Evolutionary conservation across 1,140 invertebrate species (phyloP), one percentile per base, ranked within the genome.

Genomic region (Berghia stephanieae): DNA sequence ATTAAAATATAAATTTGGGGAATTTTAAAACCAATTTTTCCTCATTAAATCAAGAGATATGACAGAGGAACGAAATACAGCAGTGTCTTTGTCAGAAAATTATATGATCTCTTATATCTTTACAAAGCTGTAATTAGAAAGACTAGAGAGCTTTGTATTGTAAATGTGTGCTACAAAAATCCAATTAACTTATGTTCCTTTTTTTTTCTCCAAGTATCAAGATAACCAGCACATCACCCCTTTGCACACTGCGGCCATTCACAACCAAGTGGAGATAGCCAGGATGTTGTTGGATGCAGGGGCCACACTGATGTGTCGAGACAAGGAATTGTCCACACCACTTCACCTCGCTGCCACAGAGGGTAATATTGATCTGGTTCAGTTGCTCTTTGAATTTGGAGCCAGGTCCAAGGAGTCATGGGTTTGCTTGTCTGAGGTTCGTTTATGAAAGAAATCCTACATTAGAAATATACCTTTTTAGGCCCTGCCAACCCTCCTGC

Each of bases 161-260:
- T n/a, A n/a, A n/a, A n/a, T n/a, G n/a, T n/a, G n/a, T n/a, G n/a
- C n/a, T n/a, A n/a, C n/a, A n/a, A n/a, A n/a, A n/a, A n/a, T n/a
- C n/a, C n/a, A n/a, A n/a, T n/a, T n/a, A n/a, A n/a, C 71, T 78
- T 74, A 34, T 40, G 13, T 67, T 75, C 36, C 18, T 49, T 74
- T 3, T 21, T 63, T 16, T 66, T 21, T 42, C 42, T 57, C 1
- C 77, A 91, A 90, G 88, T 87, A n/a, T 42, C 76, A 75, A 36
- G 90, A 91, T 81, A 90, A 90, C 44, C 87, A 90, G 73, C 82
- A 85, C 52, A 93, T 93, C 86, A 93, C 93, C 4, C 92, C 94
- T 16, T 86, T 96, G 24, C 95, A 96, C 87, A 91, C 96, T 80
- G 94, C 95, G 46, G 93, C 94, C 68, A 94, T 94, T 79, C 93